A percentile compares a stretch with the other conserved stretches of the same genome.
These are phyloP conservation scores for Mus caroli DNA, from an alignment of 2,797 vertebrate species.

Conservation along the genomic window DNA sequence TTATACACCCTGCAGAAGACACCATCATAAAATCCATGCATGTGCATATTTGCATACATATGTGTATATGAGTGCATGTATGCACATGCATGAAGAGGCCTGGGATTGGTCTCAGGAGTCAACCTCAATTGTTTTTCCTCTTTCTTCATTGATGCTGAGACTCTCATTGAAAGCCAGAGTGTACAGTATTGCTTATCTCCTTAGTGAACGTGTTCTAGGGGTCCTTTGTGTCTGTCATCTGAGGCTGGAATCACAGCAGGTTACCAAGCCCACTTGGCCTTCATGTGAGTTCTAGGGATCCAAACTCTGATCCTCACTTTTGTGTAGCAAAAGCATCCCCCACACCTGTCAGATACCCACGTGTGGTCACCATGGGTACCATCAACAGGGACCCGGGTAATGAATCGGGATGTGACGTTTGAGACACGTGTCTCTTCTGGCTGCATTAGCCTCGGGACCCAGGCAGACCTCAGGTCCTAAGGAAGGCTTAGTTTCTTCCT, in stretches of 20 bases:
- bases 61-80: background rate
- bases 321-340: background rate
- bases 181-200: background rate
- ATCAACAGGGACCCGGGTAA: slow-evolving; percentile 76
- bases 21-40: background rate
- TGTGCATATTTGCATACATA: background rate
- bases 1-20: too few relatives aligned
- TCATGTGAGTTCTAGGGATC: background rate
- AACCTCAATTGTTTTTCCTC: background rate
- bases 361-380: background rate
- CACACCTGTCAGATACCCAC: background rate
- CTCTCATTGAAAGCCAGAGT: background rate
- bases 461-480: background rate
- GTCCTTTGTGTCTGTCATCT: too few relatives aligned
- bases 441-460: slow-evolving; percentile 40
- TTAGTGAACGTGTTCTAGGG: background rate
- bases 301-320: background rate
- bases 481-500: background rate
- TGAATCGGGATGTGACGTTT: slow-evolving; percentile 1
- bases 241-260: background rate
- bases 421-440: background rate
- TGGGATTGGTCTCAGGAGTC: background rate
- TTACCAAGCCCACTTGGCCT: background rate
- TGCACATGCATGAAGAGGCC: background rate
- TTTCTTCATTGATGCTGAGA: background rate